Evolutionary conservation across 2,797 vertebrate genomes (phyloP), one percentile per base, ranked within the genome.

Genomic region (Gymnocypris eckloni): DNA sequence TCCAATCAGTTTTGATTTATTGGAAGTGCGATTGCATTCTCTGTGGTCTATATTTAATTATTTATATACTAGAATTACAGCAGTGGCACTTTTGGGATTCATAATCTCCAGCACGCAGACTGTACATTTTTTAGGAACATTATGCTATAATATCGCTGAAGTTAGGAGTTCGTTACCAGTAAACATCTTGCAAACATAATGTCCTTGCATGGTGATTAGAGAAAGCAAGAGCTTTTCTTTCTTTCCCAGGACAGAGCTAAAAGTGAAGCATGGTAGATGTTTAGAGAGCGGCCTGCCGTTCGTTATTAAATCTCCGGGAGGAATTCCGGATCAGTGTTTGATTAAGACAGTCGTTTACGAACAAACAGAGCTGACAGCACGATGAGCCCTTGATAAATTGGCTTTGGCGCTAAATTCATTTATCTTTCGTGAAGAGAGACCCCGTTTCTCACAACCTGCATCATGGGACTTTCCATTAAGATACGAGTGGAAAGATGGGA

Each of bases 321-420:
- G 66, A 92, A 92, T 91, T 89, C 87, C 81, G 89, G 91, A 93
- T 92, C 79, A 89, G 90, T 92, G 92, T 92, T 94, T 94, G 92
- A 91, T 91, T 92, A 89, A 88, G 87, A 90, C 80, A 84, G 81
- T 75, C 73, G 54, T 85, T 84, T 84, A 84, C 79, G 84, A 73
- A 83, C 88, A 90, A 85, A 89, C 83, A 86, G 79, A 59, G 70
- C 43, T 89, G 88, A 91, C 90, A 85, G 20, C 85, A 72, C 85
- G 85, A 54, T 85, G 20, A 37, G 82, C 89, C 59, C 89, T 88
- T 88, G 89, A 92, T 41, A 91, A 91, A 92, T 90, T 90, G 90
- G n/a, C 71, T 91, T 86, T 25, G 88, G 77, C 39, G 25, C 84
- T 43, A 84, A 48, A 85, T 87, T 91, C 5, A 87, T 90, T 93